Conservation (phyloP, 2,113 vertebrate species). For the Tragelaphus buxtoni region DNA sequence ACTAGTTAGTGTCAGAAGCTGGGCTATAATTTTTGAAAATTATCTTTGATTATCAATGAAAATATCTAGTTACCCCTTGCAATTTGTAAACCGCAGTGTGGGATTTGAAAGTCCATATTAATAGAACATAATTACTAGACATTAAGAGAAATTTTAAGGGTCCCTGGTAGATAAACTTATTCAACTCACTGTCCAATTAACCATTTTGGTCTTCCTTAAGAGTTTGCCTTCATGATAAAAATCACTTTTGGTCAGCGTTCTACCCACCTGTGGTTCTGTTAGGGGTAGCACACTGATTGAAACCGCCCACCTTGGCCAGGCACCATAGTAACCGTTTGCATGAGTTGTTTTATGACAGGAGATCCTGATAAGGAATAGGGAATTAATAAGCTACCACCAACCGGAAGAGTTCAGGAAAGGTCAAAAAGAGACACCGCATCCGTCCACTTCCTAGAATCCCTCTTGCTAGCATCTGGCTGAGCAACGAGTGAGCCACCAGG, state of each 20-base stretch:
- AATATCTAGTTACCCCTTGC: neutral
- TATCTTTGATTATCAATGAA: neutral
- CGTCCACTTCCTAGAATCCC: no score
- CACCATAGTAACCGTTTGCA: no score
- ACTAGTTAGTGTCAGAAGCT: neutral
- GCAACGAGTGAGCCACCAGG: rapidly evolving
- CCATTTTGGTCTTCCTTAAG: neutral
- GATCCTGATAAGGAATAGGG: no score
- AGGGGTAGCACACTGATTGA: no score
- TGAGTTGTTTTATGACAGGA: no score
- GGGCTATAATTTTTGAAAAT: neutral
- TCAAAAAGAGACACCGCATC: no score
- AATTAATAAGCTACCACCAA: no score
- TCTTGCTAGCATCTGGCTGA: no score
- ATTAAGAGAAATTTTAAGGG: conserved; percentile 37
- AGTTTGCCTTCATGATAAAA: conserved; percentile 43
- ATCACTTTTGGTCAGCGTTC: neutral
- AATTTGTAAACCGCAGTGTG: conserved; percentile 7
- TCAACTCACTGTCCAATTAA: neutral
- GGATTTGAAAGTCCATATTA: conserved; percentile 31
- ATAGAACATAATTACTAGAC: conserved; percentile 41
- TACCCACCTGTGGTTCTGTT: neutral
- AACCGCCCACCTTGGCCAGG: no score
- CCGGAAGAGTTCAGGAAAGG: no score
- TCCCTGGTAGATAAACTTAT: neutral